These are phyloP conservation scores for Tamandua tetradactyla DNA, from an alignment of 2,797 vertebrate genomes.

Conservation along the genomic window DNA sequence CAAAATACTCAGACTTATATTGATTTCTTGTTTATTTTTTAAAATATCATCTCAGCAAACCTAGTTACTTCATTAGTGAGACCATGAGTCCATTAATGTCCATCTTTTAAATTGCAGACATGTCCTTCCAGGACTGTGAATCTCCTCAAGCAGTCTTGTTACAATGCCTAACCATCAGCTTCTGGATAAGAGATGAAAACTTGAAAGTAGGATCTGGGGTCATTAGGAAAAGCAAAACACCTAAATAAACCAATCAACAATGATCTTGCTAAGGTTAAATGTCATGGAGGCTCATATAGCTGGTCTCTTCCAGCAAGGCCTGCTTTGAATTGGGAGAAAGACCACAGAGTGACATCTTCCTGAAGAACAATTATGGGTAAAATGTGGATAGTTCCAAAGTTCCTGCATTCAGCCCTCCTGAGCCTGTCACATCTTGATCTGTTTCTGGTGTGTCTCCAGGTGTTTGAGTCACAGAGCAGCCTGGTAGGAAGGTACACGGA, in stretches of 20 bases:
- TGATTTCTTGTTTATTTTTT: constrained; percentile 27
- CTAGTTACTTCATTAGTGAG: not conserved
- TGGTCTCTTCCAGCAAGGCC: not conserved
- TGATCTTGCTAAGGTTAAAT: not conserved
- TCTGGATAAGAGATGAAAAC: not conserved
- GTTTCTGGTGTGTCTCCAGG: constrained; percentile 65
- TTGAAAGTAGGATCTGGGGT: not conserved
- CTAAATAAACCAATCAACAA: constrained; percentile 1
- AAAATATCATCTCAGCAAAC: not conserved
- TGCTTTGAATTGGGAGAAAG: not conserved
- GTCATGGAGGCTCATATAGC: not conserved
- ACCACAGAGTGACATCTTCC: not conserved
- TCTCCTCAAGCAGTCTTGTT: not conserved
- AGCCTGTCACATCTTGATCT: constrained; percentile 59
- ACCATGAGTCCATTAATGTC: not conserved
- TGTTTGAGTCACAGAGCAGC: constrained; percentile 69
- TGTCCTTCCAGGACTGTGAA: fast-evolving
- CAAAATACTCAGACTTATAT: not conserved
- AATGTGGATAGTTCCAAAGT: constrained; percentile 28
- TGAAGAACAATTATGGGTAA: not conserved
- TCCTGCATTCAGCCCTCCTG: constrained; percentile 55
- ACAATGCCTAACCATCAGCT: not conserved
- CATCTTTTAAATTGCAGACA: not conserved
- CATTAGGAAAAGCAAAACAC: constrained; percentile 9
- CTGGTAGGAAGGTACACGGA: constrained; percentile 69